Base-by-base conservation (phyloP, 1,140 invertebrate genomes). In the Anoplolepis gracilipes region DNA sequence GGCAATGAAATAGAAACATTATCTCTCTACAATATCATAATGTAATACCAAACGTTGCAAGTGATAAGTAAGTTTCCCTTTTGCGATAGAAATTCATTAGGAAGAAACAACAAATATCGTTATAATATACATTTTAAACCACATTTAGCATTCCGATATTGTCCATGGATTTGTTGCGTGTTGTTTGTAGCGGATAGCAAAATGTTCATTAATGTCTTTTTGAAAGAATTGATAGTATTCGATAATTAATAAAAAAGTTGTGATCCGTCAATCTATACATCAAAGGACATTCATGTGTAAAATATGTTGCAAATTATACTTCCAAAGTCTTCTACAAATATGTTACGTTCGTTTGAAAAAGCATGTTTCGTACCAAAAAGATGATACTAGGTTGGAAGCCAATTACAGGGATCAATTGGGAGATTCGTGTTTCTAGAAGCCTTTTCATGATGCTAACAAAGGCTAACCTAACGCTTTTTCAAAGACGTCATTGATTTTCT, bases 181-280 rank as follows among this genome's bases (percentile, higher is more conserved):
- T 70, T 57, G 65, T 81, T 59, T 72, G 22, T 42, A 82, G 78
- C 67, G 78, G 67, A 82, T 82, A 82, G 78, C 78, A 82, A 82
- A 82, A 53, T 61, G 78, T 82, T 82, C 78, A 67, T 82, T 73
- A 67, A 70, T n/a, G n/a, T 73, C 13, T n/a, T 36, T 25, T 61
- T 13, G 25, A 4, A 59, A 73, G 28, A 73, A 6, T 73, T 46
- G 36, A 79, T 7, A 79, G 1, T 33, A 79, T 25, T 13, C 13
- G 33, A 59, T 46, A 72, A 62, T 10, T 13, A 46, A 42, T 46
- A 16, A 33, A 36, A 13, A 16, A 49, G 16, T 69, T 28, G 19
- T 11, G 13, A 11, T 79, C 57, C 5, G 0, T 28, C 13, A 19
- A 42, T 59, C 25, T 36, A 69, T n/a, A 69, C 19, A 11, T 62